Evolutionary conservation across 1,140 invertebrate genomes (phyloP).

Genomic region (Temnothorax longispinosus): DNA sequence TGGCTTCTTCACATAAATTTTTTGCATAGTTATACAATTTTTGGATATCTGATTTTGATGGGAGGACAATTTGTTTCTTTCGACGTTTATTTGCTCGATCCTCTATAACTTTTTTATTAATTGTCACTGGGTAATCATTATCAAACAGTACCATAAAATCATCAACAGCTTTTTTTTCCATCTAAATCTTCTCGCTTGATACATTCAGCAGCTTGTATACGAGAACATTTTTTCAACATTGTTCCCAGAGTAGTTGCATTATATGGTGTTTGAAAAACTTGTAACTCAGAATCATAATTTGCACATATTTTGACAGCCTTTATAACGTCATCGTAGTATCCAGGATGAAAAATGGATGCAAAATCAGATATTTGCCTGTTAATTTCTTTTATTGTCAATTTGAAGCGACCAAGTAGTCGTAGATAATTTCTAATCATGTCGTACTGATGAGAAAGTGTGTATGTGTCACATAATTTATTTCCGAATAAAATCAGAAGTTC

Average conservation of each 20-base stretch:
- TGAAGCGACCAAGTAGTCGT: slow-evolving; percentile 1
- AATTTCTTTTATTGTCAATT: slow-evolving; percentile 14
- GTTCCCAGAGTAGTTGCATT: slow-evolving; percentile 8
- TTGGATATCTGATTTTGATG: slow-evolving; percentile 15
- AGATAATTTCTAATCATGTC: slow-evolving; percentile 31
- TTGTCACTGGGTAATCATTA: slow-evolving; percentile 6
- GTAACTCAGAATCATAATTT: slow-evolving; percentile 1
- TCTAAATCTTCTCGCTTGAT: not conserved
- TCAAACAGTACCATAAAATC: not conserved
- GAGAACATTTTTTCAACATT: slow-evolving; percentile 22
- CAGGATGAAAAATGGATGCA: slow-evolving; percentile 2
- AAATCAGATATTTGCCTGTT: slow-evolving; percentile 6
- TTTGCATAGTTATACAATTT: slow-evolving; percentile 5
- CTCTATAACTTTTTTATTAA: slow-evolving; percentile 15
- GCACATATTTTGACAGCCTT: slow-evolving; percentile 12
- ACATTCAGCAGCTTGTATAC: slow-evolving; percentile 12
- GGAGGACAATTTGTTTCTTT: not conserved
- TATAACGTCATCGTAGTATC: slow-evolving; percentile 17
- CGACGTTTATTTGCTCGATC: slow-evolving; percentile 4
- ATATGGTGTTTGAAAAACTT: slow-evolving; percentile 15
- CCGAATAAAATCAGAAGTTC: slow-evolving; percentile 31
- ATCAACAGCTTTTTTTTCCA: slow-evolving; percentile 11
- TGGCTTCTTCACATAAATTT: not conserved
- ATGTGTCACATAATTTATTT: slow-evolving; percentile 26
- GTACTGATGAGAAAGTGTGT: slow-evolving; percentile 9